Conservation (phyloP, 2,113 vertebrate genomes). For the Oophaga pumilio region DNA sequence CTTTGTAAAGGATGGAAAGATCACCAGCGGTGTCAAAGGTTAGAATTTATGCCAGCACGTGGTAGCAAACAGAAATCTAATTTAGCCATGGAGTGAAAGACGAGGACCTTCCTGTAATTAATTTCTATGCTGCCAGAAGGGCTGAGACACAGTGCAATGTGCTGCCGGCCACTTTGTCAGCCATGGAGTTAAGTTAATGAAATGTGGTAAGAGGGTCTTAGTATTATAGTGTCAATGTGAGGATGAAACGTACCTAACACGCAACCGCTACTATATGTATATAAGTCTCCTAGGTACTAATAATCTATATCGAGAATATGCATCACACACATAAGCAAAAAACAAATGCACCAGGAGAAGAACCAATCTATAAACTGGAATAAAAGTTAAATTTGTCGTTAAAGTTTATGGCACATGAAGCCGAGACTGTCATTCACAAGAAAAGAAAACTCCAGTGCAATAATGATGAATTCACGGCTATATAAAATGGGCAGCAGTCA, state of each 20-base stretch:
- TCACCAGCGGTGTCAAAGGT: slow-evolving; percentile 85
- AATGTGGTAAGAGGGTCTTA: slow-evolving; percentile 27
- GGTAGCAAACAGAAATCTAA: slow-evolving; percentile 87
- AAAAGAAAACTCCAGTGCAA: not conserved
- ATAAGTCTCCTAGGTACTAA: not conserved
- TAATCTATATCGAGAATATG: not conserved
- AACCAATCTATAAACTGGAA: not conserved
- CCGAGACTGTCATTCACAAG: not conserved
- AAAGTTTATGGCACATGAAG: not conserved
- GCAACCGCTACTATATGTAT: slow-evolving; percentile 2
- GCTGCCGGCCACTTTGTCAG: slow-evolving; percentile 25
- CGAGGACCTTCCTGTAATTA: slow-evolving; percentile 59
- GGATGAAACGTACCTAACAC: slow-evolving; percentile 8
- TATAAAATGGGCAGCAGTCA: slow-evolving; percentile 9
- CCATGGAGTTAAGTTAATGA: slow-evolving; percentile 30
- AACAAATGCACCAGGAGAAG: not conserved
- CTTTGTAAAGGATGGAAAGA: slow-evolving; percentile 82
- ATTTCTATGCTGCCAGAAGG: slow-evolving; percentile 48
- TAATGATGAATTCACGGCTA: slow-evolving; percentile 9
- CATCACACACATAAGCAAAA: not conserved
- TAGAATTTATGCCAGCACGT: slow-evolving; percentile 85
- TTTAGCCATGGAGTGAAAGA: slow-evolving; percentile 76
- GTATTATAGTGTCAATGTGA: slow-evolving; percentile 17
- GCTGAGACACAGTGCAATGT: slow-evolving; percentile 38
- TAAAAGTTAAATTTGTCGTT: not conserved